phyloP scores from a whole-genome alignment of 2,113 vertebrate species.

The Speoplatyrhinus poulsoni region DNA sequence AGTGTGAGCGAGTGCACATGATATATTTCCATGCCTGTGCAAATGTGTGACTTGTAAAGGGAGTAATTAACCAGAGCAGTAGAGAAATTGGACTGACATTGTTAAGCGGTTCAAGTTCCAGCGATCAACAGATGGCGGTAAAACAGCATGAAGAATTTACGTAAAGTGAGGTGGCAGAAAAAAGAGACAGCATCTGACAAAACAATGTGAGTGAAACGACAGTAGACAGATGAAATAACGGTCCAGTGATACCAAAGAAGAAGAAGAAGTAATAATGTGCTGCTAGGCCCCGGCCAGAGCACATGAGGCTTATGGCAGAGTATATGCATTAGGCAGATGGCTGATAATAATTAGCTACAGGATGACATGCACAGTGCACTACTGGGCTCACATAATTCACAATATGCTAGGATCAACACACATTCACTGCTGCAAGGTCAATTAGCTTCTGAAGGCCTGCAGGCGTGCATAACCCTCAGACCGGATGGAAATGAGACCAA shows the following conservation, averaged over 20 bases:
- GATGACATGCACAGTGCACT: slow-evolving; percentile 47
- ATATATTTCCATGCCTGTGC: too few relatives aligned
- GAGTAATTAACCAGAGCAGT: background rate
- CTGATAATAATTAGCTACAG: slow-evolving; percentile 59
- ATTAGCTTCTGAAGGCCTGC: slow-evolving; percentile 27
- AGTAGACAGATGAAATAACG: background rate
- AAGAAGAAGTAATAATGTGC: background rate
- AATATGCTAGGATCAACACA: slow-evolving; percentile 46
- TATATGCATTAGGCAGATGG: slow-evolving; percentile 53
- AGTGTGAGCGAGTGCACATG: background rate
- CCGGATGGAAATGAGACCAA: too few relatives aligned
- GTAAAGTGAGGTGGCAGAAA: background rate
- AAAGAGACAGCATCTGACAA: background rate
- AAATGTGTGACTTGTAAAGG: background rate
- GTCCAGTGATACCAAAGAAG: background rate
- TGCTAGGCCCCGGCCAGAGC: slow-evolving; percentile 11
- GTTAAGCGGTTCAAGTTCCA: background rate
- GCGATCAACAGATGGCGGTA: background rate
- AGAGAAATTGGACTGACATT: background rate
- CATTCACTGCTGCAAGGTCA: slow-evolving; percentile 54
- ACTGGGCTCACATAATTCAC: slow-evolving; percentile 47
- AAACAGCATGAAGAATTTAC: background rate
- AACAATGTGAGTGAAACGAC: background rate
- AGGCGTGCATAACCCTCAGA: background rate
- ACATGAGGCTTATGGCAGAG: slow-evolving; percentile 28